Conservation (phyloP, 2,888 invertebrate species). For the Eubasilissa splendida region DNA sequence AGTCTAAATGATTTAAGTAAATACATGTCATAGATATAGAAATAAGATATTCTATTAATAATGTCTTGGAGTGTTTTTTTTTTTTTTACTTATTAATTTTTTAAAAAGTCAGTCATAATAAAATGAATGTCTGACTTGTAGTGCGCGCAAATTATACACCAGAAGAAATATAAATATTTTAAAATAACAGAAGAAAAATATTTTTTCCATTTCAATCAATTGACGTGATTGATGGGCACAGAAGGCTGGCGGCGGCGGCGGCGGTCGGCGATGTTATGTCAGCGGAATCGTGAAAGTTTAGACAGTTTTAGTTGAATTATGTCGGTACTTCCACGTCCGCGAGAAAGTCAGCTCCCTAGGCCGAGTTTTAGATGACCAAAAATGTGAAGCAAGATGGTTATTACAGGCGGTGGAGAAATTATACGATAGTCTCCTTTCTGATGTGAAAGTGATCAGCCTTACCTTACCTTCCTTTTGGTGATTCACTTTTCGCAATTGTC, state of each 20-base stretch:
- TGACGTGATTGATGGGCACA: constrained; percentile 3
- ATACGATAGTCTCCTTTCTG: constrained; percentile 22
- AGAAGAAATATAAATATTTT: neutral
- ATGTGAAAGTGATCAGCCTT: constrained; percentile 22
- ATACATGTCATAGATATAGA: no score
- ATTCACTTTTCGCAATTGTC: neutral
- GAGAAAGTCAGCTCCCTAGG: constrained; percentile 33
- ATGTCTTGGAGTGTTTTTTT: no score
- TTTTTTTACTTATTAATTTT: no score
- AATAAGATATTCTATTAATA: no score
- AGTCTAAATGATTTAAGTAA: no score
- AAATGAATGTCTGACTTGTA: neutral
- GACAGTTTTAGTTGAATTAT: constrained; percentile 34
- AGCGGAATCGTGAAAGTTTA: constrained; percentile 26
- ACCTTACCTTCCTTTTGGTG: constrained; percentile 8
- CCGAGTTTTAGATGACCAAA: constrained; percentile 33
- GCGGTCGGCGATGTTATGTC: constrained; percentile 15
- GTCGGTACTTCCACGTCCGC: constrained; percentile 31
- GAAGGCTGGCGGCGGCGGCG: neutral
- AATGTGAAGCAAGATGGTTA: constrained; percentile 26
- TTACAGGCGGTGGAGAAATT: constrained; percentile 29
- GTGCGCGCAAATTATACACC: no score
- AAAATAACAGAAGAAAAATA: neutral
- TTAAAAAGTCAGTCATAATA: neutral
- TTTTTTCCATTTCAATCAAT: neutral